These are phyloP conservation scores for Cecropterus lyciades DNA, from an alignment of 1,140 invertebrate genomes.

Conservation along the genomic window DNA sequence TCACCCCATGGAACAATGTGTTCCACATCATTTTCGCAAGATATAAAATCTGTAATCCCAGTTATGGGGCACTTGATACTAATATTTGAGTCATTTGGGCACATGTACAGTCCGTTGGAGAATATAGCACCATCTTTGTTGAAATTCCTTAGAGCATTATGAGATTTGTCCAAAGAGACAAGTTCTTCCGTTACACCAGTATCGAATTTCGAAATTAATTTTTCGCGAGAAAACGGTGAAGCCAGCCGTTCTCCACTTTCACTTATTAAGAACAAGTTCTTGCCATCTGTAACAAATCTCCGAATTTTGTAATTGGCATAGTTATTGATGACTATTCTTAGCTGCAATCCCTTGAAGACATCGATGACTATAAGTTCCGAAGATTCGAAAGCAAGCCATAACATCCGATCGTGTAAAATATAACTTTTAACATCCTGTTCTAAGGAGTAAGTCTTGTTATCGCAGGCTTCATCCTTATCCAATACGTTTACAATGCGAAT, in stretches of 20 bases:
- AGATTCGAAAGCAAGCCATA: slow-evolving; percentile 65
- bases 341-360: slow-evolving; percentile 39
- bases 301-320: slow-evolving; percentile 57
- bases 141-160: slow-evolving; percentile 31
- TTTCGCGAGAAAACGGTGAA: slow-evolving; percentile 41
- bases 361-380: slow-evolving; percentile 56
- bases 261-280: slow-evolving; percentile 59
- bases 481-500: slow-evolving; percentile 48
- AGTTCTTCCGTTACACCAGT: slow-evolving; percentile 41
- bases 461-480: slow-evolving; percentile 24
- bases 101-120: slow-evolving; percentile 18
- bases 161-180: slow-evolving; percentile 54
- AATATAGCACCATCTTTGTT: slow-evolving; percentile 6
- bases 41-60: slow-evolving; percentile 49
- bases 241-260: slow-evolving; percentile 65
- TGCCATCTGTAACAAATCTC: slow-evolving; percentile 43
- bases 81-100: slow-evolving; percentile 34
- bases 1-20: slow-evolving; percentile 57
- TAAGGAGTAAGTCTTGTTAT: slow-evolving; percentile 39
- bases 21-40: slow-evolving; percentile 40
- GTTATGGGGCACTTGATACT: slow-evolving; percentile 52
- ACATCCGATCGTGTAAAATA: slow-evolving; percentile 48
- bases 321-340: slow-evolving; percentile 54
- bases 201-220: slow-evolving; percentile 48
- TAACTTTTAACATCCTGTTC: slow-evolving; percentile 53